Evolutionary conservation across 92 coral and sea anemone genomes (phyloP).

Genomic region (Virgularia gustaviana): DNA sequence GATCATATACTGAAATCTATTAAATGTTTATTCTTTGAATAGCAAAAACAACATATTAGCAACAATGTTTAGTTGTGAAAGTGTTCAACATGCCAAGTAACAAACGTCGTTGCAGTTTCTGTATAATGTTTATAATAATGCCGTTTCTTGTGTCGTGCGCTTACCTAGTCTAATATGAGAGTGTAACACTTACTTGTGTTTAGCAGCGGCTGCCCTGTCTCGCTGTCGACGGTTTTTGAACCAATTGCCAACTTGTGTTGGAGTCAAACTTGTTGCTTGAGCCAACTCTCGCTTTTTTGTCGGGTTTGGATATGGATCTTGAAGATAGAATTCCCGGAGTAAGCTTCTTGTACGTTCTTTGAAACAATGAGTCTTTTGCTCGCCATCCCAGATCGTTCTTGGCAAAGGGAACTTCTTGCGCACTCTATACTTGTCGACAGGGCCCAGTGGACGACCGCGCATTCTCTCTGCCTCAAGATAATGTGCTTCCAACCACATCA

Average conservation of each 20-base stretch:
- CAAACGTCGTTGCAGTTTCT: too few relatives aligned
- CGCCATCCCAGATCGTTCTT: conserved; percentile 99
- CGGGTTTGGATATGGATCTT: conserved; percentile 99
- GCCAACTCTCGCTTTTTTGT: conserved; percentile 97
- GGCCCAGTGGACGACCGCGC: conserved; percentile 96
- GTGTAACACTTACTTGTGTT: conserved; percentile 90
- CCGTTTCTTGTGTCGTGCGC: not conserved
- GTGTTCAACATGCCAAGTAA: too few relatives aligned
- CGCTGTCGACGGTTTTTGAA: conserved; percentile 96
- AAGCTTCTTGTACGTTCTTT: conserved; percentile 94
- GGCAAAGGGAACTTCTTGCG: conserved; percentile 99
- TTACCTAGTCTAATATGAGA: not conserved
- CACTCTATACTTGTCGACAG: conserved; percentile 96
- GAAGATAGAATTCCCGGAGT: conserved; percentile 92
- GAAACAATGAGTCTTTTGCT: conserved; percentile 99
- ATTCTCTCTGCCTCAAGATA: conserved; percentile 97
- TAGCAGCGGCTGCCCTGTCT: conserved; percentile 99
- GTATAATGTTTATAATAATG: not conserved
- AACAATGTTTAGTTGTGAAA: conserved; percentile 14
- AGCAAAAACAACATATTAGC: conserved; percentile 30
- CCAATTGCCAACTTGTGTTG: conserved; percentile 99
- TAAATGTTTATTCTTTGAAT: conserved; percentile 27
- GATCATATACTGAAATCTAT: conserved; percentile 24
- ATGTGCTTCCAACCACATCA: conserved; percentile 99
- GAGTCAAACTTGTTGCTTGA: conserved; percentile 98